Evolutionary conservation across 2,888 invertebrate species (phyloP).

Genomic region (Euplexia lucipara): DNA sequence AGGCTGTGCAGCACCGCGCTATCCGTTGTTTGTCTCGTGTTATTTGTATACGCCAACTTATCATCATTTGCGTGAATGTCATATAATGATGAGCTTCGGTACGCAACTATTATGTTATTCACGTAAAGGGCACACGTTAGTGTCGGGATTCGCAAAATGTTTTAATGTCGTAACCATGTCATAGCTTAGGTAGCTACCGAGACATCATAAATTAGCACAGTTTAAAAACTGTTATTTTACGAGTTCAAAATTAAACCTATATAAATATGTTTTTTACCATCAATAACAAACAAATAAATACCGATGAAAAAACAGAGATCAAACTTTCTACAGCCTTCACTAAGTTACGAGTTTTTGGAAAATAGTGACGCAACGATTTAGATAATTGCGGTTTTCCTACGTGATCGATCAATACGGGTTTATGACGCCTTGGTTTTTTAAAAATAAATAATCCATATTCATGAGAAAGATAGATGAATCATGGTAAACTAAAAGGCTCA

Average conservation of each 20-base stretch:
- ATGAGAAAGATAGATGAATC: conserved; percentile 65
- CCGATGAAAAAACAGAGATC: no score
- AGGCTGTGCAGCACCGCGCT: conserved; percentile 74
- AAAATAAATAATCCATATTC: conserved; percentile 29
- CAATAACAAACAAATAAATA: not conserved
- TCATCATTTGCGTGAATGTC: conserved; percentile 68
- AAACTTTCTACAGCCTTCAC: conserved; percentile 40
- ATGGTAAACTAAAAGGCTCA: conserved; percentile 60
- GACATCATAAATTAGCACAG: no score
- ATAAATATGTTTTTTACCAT: no score
- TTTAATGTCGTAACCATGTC: conserved; percentile 7
- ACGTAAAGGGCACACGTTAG: conserved; percentile 18
- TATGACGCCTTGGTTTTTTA: conserved; percentile 26
- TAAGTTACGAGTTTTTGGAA: conserved; percentile 17
- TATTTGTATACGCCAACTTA: conserved; percentile 67
- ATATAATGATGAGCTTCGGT: conserved; percentile 56
- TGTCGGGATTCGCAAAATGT: conserved; percentile 15
- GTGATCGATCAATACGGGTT: conserved; percentile 25
- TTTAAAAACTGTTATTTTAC: no score
- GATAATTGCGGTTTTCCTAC: conserved; percentile 4
- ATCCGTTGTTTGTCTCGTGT: conserved; percentile 65
- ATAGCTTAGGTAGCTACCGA: no score
- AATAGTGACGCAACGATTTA: conserved; percentile 23
- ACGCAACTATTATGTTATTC: conserved; percentile 39
- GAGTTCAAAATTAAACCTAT: not conserved